A percentile compares a stretch with the other conserved stretches of the same genome.
Evolutionary conservation across 2,888 invertebrate species (phyloP).

Genomic region (Scaptomyza reducta): DNA sequence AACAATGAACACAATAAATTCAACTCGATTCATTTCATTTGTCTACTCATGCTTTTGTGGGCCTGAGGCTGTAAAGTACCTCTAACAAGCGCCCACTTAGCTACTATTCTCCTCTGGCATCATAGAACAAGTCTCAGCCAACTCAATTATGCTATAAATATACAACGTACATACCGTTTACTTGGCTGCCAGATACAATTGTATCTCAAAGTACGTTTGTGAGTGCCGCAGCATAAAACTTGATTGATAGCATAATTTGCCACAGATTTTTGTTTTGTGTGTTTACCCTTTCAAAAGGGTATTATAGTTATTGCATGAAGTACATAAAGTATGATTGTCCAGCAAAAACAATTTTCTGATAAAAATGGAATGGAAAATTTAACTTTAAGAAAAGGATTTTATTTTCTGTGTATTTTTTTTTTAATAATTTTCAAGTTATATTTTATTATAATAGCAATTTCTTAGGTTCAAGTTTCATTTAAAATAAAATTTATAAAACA

Average conservation of each 20-base stretch:
- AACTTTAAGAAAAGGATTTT: too few species aligned
- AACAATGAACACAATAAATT: slow-evolving; percentile 52
- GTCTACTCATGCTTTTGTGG: slow-evolving; percentile 32
- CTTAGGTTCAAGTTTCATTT: too few species aligned
- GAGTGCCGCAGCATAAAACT: slow-evolving; percentile 26
- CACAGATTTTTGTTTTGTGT: slow-evolving; percentile 16
- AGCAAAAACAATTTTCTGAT: neutral
- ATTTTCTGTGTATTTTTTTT: too few species aligned
- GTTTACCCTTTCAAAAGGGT: neutral
- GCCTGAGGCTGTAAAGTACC: slow-evolving; percentile 32
- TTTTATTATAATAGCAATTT: too few species aligned
- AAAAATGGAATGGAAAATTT: too few species aligned
- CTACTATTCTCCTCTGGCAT: slow-evolving; percentile 21
- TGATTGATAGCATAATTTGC: slow-evolving; percentile 66
- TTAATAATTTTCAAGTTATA: too few species aligned
- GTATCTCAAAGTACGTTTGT: slow-evolving; percentile 43
- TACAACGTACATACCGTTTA: neutral
- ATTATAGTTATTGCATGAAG: neutral
- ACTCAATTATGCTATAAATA: slow-evolving; percentile 32
- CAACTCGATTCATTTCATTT: slow-evolving; percentile 38
- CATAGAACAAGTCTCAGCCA: slow-evolving; percentile 13
- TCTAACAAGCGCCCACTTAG: slow-evolving; percentile 59
- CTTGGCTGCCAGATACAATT: slow-evolving; percentile 28
- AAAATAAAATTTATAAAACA: too few species aligned
- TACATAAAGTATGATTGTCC: neutral